Percentiles rank a stretch among this genome's conserved stretches.
Conservation (phyloP, 2,113 vertebrate genomes). For the Silurus asotus region DNA sequence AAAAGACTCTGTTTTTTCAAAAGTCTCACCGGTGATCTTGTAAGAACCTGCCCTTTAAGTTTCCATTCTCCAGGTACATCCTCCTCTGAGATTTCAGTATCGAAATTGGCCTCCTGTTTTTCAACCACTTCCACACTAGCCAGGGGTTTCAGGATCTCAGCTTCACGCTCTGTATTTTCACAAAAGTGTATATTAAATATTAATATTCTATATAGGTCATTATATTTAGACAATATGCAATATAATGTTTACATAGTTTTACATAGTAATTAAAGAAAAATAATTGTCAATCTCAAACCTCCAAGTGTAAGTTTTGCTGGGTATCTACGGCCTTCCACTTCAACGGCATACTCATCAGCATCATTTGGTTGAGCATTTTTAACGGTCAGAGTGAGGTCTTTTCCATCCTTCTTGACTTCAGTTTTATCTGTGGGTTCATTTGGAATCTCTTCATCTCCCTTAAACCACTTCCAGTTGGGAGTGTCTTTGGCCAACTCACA, state of each 20-base stretch:
- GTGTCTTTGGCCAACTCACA: slow-evolving; percentile 90
- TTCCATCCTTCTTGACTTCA: slow-evolving; percentile 88
- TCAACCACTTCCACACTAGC: slow-evolving; percentile 88
- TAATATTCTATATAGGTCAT: too few relatives aligned
- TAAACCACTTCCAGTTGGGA: slow-evolving; percentile 93
- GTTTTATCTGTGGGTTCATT: slow-evolving; percentile 84
- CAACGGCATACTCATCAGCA: slow-evolving; percentile 85
- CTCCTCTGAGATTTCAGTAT: slow-evolving; percentile 91
- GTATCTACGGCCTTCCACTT: slow-evolving; percentile 90
- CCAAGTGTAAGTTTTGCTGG: slow-evolving; percentile 91
- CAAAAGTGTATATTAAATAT: too few relatives aligned
- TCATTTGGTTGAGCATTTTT: slow-evolving; percentile 91
- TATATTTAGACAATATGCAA: too few relatives aligned
- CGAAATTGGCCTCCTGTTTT: slow-evolving; percentile 91
- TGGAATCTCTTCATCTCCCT: slow-evolving; percentile 86
- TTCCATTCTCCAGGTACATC: slow-evolving; percentile 96
- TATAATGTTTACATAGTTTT: not conserved
- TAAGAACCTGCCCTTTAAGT: slow-evolving; percentile 88
- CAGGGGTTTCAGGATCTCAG: slow-evolving; percentile 87
- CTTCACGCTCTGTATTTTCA: slow-evolving; percentile 83
- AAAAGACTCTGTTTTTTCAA: not conserved
- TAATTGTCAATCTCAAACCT: slow-evolving; percentile 71
- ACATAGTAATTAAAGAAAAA: not conserved
- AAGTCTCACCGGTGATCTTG: slow-evolving; percentile 88
- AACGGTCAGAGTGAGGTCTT: slow-evolving; percentile 81